These are phyloP conservation scores for Agrypnia vestita DNA, from an alignment of 1,140 invertebrate species.

Conservation along the genomic window DNA sequence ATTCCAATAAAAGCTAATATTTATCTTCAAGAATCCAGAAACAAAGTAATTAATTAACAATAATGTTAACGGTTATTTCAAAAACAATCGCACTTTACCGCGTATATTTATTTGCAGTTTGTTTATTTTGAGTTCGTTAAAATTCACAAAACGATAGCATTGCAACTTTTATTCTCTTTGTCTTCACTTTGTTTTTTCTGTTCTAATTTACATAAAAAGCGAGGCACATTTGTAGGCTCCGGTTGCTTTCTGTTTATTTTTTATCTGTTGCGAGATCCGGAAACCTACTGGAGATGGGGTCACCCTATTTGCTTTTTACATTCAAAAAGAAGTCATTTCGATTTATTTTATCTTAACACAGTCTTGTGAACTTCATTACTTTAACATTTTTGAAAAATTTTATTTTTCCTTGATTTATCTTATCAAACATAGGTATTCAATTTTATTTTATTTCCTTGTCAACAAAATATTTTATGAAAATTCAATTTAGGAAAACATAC, in stretches of 20 bases:
- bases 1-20: too few relatives aligned
- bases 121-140: conserved; percentile 40
- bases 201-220: conserved; percentile 61
- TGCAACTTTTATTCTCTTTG: conserved; percentile 49
- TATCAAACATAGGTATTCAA: background rate
- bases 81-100: conserved; percentile 15
- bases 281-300: conserved; percentile 48
- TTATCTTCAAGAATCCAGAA: too few relatives aligned
- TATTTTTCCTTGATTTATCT: background rate
- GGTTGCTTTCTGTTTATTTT: conserved; percentile 59
- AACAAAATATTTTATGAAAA: too few relatives aligned
- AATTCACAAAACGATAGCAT: conserved; percentile 42
- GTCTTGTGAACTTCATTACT: conserved; percentile 31
- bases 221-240: conserved; percentile 60
- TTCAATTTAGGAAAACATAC: too few relatives aligned
- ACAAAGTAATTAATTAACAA: too few relatives aligned
- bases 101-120: background rate
- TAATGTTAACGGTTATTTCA: background rate
- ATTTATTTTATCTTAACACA: conserved; percentile 45
- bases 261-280: conserved; percentile 60
- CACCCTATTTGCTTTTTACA: conserved; percentile 37
- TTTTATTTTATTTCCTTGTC: background rate
- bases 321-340: conserved; percentile 30
- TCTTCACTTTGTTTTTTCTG: conserved; percentile 48
- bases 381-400: conserved; percentile 29